Evolutionary conservation across 2,113 vertebrate genomes (phyloP), one percentile per base, ranked within the genome.

Genomic region (Apaloderma vittatum): DNA sequence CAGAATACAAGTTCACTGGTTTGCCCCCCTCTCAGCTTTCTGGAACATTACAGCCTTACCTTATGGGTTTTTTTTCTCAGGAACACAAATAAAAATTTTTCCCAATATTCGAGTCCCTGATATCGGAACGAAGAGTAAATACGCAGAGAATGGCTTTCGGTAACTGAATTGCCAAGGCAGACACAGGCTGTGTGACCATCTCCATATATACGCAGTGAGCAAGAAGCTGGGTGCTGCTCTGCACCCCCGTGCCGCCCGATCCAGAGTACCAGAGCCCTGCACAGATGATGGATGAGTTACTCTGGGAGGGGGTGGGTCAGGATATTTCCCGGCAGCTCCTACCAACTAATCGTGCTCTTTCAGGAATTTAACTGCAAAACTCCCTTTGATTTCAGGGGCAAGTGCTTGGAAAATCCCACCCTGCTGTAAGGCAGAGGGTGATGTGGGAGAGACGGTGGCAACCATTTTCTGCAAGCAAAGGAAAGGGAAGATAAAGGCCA

Each of bases 161-260:
- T 40, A 67, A 29, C 0, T 37, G 13, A 88, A 55, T 26, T 78
- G 18, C 55, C 72, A 67, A 66, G 62, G 32, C 2, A 3, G 82
- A 36, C 0, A 2, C 8, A 40, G 0, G 2, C n/a, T 18, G 32
- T 18, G 32, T 52, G 68, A 87, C 12, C 9, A 59, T 40, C 61
- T 72, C 34, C 24, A 43, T 4, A 30, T 2, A 19, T 70, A 45
- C 7, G 12, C 0, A 0, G 10, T 23, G 27, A 84, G 40, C 32
- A 48, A 20, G 9, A 12, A 10, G 26, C 13, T 45, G n/a, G 29
- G 34, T 9, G 37, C 19, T n/a, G 52, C 40, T 73, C 59, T 43
- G 29, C 74, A 18, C 1, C 3, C 48, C 8, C 1, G 3, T 43
- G 18, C 40, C 7, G 1, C 17, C 61, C 74, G 26, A 30, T 17